phyloP scores from a whole-genome alignment of 2,113 vertebrate genomes.

The Diadophis punctatus region DNA sequence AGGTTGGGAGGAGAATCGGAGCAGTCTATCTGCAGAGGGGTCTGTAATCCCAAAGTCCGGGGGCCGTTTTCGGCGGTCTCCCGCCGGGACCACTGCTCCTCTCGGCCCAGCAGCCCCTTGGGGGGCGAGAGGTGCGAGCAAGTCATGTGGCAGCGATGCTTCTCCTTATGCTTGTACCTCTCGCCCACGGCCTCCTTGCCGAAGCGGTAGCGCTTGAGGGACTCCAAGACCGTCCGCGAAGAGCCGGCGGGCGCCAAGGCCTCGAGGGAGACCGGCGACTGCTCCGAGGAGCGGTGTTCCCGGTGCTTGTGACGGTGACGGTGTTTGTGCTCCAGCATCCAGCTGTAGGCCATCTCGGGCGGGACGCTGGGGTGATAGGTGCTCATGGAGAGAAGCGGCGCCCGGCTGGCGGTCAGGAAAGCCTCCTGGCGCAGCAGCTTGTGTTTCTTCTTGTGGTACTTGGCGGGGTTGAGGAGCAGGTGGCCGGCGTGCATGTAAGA shows the following conservation, averaged over 20 bases:
- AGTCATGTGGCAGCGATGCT: slow-evolving; percentile 75
- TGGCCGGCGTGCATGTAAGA: slow-evolving; percentile 86
- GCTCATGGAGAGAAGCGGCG: slow-evolving; percentile 82
- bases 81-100: slow-evolving; percentile 75
- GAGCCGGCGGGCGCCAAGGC: slow-evolving; percentile 59
- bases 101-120: slow-evolving; percentile 70
- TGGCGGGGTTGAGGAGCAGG: slow-evolving; percentile 89
- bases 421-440: slow-evolving; percentile 86
- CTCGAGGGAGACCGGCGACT: slow-evolving; percentile 69
- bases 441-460: slow-evolving; percentile 93
- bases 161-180: slow-evolving; percentile 79
- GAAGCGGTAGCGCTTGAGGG: slow-evolving; percentile 88
- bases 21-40: slow-evolving; percentile 77
- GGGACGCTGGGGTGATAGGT: slow-evolving; percentile 77
- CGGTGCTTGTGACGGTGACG: slow-evolving; percentile 95
- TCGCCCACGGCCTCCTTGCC: slow-evolving; percentile 83
- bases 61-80: slow-evolving; percentile 64
- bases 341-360: slow-evolving; percentile 81
- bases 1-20: slow-evolving; percentile 62
- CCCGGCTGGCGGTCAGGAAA: slow-evolving; percentile 77
- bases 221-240: slow-evolving; percentile 80
- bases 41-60: slow-evolving; percentile 71
- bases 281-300: slow-evolving; percentile 79
- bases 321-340: slow-evolving; percentile 94
- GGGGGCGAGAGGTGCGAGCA: slow-evolving; percentile 73